Evolutionary conservation across 2,113 vertebrate species (phyloP).

Genomic region (Nothobranchius furzeri): DNA sequence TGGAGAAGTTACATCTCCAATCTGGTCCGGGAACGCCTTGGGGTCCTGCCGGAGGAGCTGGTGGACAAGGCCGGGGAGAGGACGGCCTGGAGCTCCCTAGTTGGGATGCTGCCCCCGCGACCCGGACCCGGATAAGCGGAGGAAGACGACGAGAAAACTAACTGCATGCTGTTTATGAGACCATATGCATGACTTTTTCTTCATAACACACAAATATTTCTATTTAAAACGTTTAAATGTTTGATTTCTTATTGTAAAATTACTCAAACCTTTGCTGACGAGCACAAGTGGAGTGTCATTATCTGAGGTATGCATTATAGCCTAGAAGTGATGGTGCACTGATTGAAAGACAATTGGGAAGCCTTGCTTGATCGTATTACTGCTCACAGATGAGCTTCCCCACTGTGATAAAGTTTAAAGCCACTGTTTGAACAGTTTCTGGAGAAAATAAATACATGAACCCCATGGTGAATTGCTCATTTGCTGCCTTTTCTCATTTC

Average conservation of each 20-base stretch:
- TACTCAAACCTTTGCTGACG: neutral
- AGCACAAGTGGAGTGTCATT: constrained; percentile 2
- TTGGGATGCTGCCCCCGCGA: too few species aligned
- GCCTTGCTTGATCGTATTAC: constrained; percentile 12
- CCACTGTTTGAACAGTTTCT: constrained; percentile 2
- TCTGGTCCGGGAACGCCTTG: too few species aligned
- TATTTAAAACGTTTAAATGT: constrained; percentile 6
- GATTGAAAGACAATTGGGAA: constrained; percentile 56
- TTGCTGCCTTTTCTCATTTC: constrained; percentile 34
- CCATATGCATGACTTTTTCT: constrained; percentile 37
- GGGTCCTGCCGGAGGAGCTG: too few species aligned
- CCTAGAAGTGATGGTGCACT: constrained; percentile 20
- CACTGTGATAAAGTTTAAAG: constrained; percentile 34
- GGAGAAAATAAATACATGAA: constrained; percentile 29
- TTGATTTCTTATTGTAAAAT: neutral
- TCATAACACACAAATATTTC: constrained; percentile 1
- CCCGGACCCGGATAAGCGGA: too few species aligned
- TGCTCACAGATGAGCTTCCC: constrained; percentile 45
- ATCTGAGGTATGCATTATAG: constrained; percentile 22
- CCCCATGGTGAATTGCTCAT: constrained; percentile 27
- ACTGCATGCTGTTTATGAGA: constrained; percentile 57
- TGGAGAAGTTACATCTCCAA: too few species aligned
- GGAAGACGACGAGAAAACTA: too few species aligned
- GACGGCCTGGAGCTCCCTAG: too few species aligned
- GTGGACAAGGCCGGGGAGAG: too few species aligned